Evolutionary conservation across 2,113 vertebrate species (phyloP).

Genomic region (Garra rufa): DNA sequence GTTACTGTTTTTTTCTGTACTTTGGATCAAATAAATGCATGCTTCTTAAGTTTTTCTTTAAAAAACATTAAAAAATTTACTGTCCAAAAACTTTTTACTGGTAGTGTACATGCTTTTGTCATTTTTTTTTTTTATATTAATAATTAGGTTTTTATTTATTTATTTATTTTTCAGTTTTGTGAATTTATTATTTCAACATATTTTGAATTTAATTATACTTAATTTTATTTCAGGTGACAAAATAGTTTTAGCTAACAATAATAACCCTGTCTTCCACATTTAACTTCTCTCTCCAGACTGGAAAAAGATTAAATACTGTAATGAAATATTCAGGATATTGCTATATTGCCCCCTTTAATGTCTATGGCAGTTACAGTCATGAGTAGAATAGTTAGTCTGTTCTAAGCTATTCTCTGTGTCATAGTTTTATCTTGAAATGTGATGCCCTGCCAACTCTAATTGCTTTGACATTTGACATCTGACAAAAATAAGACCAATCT

Average conservation of each 20-base stretch:
- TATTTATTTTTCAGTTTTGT: too few species aligned
- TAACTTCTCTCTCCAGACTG: not conserved
- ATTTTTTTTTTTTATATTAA: too few species aligned
- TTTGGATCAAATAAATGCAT: too few species aligned
- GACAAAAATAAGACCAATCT: not conserved
- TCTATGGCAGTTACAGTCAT: not conserved
- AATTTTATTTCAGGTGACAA: not conserved
- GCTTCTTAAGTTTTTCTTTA: too few species aligned
- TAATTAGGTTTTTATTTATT: too few species aligned
- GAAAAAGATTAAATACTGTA: not conserved
- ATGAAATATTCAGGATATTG: not conserved
- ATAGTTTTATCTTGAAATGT: slow-evolving; percentile 6
- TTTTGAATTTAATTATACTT: not conserved
- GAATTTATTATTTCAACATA: too few species aligned
- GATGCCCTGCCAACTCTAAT: not conserved
- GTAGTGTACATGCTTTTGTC: too few species aligned
- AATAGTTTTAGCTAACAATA: not conserved
- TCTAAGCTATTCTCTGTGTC: not conserved
- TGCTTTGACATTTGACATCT: not conserved
- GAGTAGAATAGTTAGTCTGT: not conserved
- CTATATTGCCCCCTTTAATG: not conserved
- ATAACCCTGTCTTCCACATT: not conserved
- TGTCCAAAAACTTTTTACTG: too few species aligned
- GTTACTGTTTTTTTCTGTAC: too few species aligned
- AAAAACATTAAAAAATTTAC: too few species aligned